Base-by-base conservation (phyloP, 2,113 vertebrate species). In the Rhipidura dahli region DNA sequence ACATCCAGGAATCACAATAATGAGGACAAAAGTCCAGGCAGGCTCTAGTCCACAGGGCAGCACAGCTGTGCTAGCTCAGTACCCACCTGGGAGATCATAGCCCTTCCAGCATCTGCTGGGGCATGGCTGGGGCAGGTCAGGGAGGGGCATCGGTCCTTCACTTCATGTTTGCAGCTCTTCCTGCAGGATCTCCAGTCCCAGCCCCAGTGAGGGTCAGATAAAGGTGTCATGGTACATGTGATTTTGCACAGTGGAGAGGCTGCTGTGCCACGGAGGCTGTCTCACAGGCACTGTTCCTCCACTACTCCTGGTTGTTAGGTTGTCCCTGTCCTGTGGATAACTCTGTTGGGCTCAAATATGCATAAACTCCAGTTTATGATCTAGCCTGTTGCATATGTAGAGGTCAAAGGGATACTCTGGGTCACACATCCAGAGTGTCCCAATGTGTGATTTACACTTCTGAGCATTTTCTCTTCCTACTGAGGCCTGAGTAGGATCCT, bases 381-480 rank as follows among this genome's bases (percentile, higher is more conserved):
- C 84, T 70, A 83, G 35, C 57, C 63, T 57, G 53, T 13, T 50
- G 21, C 53, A 11, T 13, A 47, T 0, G 0, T 10, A 35, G 21
- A 72, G 21, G 37, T 79, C n/a, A 57, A 82, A 94, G 31, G 33
- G 51, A 60, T 37, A 30, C 49, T 56, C 56, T 51, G 53, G 45
- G 31, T 82, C 37, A 35, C 51, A 53, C 7, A 66, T 45, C 16
- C 78, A 57, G 31, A 60, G 23, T 33, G 31, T 24, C 50, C 78
- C 39, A 66, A 47, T n/a, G 54, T 70, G 45, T 84, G 66, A 94
- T 89, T 95, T 92, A 79, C 57, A 73, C 65, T 68, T 95, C 64
- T 45, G 73, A 71, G 40, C 13, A 13, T 51, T 61, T 89, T 81
- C 51, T 89, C 54, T 18, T 73, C 51, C 44, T 64, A 7, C 28